These are phyloP conservation scores for Onthophagus taurus DNA, from an alignment of 1,140 invertebrate genomes.

Conservation along the genomic window DNA sequence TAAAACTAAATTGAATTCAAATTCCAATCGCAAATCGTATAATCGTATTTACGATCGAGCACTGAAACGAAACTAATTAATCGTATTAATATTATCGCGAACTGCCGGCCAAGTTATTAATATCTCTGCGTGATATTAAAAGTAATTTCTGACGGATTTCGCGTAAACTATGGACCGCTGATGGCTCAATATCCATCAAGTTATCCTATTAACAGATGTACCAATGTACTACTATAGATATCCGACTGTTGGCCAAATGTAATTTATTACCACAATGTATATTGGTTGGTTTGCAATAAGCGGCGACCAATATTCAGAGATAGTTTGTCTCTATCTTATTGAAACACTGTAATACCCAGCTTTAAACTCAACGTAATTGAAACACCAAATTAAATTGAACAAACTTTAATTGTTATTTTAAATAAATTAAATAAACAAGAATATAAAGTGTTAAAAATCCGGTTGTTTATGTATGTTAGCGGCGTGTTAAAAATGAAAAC, in stretches of 20 bases:
- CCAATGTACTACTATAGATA: neutral
- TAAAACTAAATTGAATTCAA: no score
- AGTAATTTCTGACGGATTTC: no score
- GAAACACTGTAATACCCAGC: neutral
- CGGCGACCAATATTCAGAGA: neutral
- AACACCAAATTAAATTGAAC: neutral
- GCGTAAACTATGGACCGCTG: neutral
- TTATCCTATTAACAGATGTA: neutral
- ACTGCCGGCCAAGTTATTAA: no score
- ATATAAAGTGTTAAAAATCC: neutral
- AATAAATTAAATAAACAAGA: no score
- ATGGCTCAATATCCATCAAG: slow-evolving; percentile 1
- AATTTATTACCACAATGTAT: neutral
- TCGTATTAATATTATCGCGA: no score
- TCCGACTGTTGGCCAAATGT: neutral
- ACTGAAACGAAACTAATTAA: no score
- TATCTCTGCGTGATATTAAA: no score
- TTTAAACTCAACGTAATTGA: neutral
- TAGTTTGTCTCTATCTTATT: neutral
- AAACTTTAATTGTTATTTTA: no score
- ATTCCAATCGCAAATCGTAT: no score
- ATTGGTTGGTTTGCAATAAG: neutral
- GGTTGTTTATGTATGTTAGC: neutral
- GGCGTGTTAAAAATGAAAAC: no score
- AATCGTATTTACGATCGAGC: no score